Percentiles rank a stretch among this genome's conserved stretches.
Evolutionary conservation across 1,140 invertebrate genomes (phyloP).

Genomic region (Hesperophylax magnus): DNA sequence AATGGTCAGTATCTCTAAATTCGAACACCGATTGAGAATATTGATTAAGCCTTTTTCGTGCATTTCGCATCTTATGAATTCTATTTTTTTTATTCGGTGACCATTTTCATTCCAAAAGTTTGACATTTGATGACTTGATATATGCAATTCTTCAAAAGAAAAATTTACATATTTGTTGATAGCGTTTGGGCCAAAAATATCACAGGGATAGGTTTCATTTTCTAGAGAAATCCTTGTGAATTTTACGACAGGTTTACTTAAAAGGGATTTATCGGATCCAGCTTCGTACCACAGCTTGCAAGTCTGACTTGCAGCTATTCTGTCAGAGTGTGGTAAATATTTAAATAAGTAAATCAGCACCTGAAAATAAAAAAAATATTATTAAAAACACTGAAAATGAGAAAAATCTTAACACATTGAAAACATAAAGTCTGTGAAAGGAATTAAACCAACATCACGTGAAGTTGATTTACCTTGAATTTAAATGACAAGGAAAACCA

Average conservation of each 20-base stretch:
- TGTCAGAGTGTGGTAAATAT: constrained; percentile 73
- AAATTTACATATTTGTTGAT: constrained; percentile 71
- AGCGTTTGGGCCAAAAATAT: constrained; percentile 68
- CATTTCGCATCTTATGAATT: constrained; percentile 73
- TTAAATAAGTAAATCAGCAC: constrained; percentile 75
- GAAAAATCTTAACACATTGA: background rate
- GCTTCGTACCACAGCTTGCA: constrained; percentile 74
- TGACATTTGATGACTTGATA: constrained; percentile 66
- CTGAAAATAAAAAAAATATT: constrained; percentile 63
- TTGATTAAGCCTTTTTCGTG: constrained; percentile 75
- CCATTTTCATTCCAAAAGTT: constrained; percentile 70
- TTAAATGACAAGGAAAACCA: constrained; percentile 27
- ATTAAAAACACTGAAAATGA: background rate
- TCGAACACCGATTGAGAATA: constrained; percentile 71
- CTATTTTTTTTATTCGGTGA: constrained; percentile 65
- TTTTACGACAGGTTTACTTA: constrained; percentile 69
- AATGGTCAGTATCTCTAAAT: constrained; percentile 73
- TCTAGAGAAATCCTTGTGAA: constrained; percentile 70
- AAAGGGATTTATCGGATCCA: constrained; percentile 71
- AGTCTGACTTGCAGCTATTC: constrained; percentile 72
- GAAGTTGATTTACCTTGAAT: constrained; percentile 39
- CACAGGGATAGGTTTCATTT: constrained; percentile 67
- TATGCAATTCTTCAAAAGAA: constrained; percentile 74
- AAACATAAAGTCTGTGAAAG: constrained; percentile 3
- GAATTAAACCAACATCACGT: constrained; percentile 33